phyloP scores from a whole-genome alignment of 2,888 invertebrate genomes.

The Stenichneumon culpator region DNA sequence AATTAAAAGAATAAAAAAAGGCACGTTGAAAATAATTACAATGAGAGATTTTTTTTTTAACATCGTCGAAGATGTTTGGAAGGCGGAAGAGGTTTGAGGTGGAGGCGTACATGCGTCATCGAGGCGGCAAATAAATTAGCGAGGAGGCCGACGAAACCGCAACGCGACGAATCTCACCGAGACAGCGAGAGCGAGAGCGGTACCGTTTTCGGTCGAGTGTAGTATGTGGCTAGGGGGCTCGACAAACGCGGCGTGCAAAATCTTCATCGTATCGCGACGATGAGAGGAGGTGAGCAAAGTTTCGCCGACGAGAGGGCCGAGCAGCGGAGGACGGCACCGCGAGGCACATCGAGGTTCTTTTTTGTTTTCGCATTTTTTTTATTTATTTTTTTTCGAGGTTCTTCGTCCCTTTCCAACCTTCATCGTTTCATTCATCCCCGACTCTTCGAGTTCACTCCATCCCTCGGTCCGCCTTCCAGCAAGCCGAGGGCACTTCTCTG shows the following conservation, averaged over 20 bases:
- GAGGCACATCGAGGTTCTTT: slow-evolving; percentile 46
- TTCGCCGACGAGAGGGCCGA: slow-evolving; percentile 36
- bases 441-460: neutral
- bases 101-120: slow-evolving; percentile 58
- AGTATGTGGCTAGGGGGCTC: slow-evolving; percentile 46
- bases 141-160: slow-evolving; percentile 67
- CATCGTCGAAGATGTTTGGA: slow-evolving; percentile 15
- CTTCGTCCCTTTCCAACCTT: slow-evolving; percentile 3
- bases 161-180: slow-evolving; percentile 70
- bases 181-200: slow-evolving; percentile 29
- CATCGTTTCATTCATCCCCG: neutral
- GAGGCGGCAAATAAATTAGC: slow-evolving; percentile 72
- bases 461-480: neutral
- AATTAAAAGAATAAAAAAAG: neutral
- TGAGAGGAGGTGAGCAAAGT: slow-evolving; percentile 25
- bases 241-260: slow-evolving; percentile 66
- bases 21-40: slow-evolving; percentile 32
- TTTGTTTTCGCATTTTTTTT: slow-evolving; percentile 21
- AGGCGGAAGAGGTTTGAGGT: slow-evolving; percentile 42
- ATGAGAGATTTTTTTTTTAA: slow-evolving; percentile 6
- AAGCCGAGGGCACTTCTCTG: neutral
- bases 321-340: slow-evolving; percentile 16
- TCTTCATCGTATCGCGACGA: slow-evolving; percentile 63
- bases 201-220: slow-evolving; percentile 45
- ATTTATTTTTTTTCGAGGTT: neutral